Evolutionary conservation across 2,888 invertebrate genomes (phyloP).

Genomic region (Phyllotreta cruciferae): DNA sequence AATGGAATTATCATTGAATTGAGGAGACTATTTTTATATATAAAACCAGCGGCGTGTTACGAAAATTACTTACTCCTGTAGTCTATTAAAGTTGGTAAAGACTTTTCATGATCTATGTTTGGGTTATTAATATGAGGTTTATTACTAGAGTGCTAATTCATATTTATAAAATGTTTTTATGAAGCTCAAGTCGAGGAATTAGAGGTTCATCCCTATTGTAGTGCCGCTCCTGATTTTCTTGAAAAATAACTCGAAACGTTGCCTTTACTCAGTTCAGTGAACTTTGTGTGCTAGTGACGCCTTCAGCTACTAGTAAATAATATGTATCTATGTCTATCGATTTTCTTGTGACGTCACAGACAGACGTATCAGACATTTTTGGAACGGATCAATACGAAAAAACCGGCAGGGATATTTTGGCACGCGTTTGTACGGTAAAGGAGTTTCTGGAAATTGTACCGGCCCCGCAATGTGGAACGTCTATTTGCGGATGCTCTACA

Average conservation of each 20-base stretch:
- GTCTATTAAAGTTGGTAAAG: too few species aligned
- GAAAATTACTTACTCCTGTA: background rate
- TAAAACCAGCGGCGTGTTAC: background rate
- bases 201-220: background rate
- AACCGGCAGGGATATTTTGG: slow-evolving; percentile 5
- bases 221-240: slow-evolving; percentile 9
- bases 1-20: slow-evolving; percentile 1
- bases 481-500: too few species aligned
- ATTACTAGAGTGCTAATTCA: too few species aligned
- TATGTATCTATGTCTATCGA: slow-evolving; percentile 21
- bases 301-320: slow-evolving; percentile 13
- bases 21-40: background rate
- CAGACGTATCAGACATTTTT: slow-evolving; percentile 17
- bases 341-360: slow-evolving; percentile 16
- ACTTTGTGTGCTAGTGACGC: slow-evolving; percentile 18
- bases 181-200: too few species aligned
- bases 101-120: too few species aligned
- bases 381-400: slow-evolving; percentile 4
- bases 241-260: slow-evolving; percentile 20
- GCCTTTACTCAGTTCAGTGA: slow-evolving; percentile 16
- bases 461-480: background rate
- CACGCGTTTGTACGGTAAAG: background rate
- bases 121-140: too few species aligned
- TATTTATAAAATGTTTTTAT: too few species aligned
- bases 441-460: background rate